Evolutionary conservation across 2,888 invertebrate species (phyloP), one percentile per base, ranked within the genome.

Genomic region (Arrhopalites spinosus): DNA sequence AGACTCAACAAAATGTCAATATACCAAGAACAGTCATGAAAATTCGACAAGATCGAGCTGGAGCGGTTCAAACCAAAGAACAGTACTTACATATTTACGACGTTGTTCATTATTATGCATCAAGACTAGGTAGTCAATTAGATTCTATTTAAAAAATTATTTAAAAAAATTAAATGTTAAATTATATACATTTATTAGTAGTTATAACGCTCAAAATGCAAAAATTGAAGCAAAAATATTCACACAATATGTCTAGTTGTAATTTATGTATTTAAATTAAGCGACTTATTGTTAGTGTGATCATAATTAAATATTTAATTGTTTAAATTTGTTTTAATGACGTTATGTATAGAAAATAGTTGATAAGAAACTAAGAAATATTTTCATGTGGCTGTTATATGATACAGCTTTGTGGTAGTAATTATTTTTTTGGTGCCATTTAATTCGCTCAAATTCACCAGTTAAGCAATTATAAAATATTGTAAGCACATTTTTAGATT

Each of bases 61-160:
- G 95, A 82, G 90, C 94, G 77, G 93, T 96, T 29, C 92, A 95
- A 86, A 96, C 95, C 77, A 90, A 92, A 84, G 94, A 96, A 84
- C 96, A 96, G 87, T 96, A 96, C 86, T 90, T 91, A 84, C 94
- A 95, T 87, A 91, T 96, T 80, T 96, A 96, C 86, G 93, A 93
- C 91, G 96, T 94, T 20, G 63, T 81, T 23, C 77, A 81, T 17
- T 73, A 74, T 27, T 80, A 81, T 50, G 78, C 78, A 8, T 76
- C 80, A 20, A 72, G 75, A 63, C 29, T 36, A n/a, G 77, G 74
- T n/a, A 67, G 75, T 53, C 79, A 78, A 66, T 66, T 78, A 71
- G 80, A 81, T 66, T 80, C 81, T n/a, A 80, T 80, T 56, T 80
- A 78, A 71, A 2, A 5, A 56, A 7, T 23, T n/a, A 20, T 56